phyloP scores from a whole-genome alignment of 2,113 vertebrate species.

The Sisor rabdophorus region DNA sequence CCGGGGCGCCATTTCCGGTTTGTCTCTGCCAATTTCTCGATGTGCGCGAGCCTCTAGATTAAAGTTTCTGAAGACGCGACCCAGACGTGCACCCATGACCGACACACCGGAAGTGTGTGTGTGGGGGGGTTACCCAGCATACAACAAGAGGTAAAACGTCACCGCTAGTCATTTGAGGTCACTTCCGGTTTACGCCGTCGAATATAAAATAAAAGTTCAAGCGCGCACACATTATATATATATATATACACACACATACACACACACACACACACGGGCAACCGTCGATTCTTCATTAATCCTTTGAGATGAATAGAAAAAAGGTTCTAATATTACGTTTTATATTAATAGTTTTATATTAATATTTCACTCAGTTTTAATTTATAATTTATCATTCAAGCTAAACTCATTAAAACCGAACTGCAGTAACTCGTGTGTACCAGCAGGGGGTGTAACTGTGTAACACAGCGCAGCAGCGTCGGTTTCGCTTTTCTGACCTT shows the following conservation, averaged over 20 bases:
- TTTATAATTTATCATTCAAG: no score
- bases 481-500: no score
- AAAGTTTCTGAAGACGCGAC: slow-evolving; percentile 8
- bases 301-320: no score
- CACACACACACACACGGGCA: no score
- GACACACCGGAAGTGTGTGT: no score
- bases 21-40: slow-evolving; percentile 10
- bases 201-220: neutral
- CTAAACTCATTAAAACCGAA: no score
- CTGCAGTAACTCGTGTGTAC: neutral
- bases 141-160: neutral
- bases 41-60: slow-evolving; percentile 24
- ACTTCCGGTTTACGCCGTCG: neutral
- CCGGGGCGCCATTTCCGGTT: slow-evolving; percentile 4
- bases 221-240: neutral
- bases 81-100: slow-evolving; percentile 12
- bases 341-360: no score
- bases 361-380: no score
- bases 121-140: neutral
- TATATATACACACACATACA: neutral
- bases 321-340: no score
- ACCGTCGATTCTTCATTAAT: no score
- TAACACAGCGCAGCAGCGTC: no score
- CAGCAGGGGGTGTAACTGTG: neutral
- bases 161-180: neutral